phyloP scores from a whole-genome alignment of 2,797 vertebrate species.

The Enteromius viviparus region DNA sequence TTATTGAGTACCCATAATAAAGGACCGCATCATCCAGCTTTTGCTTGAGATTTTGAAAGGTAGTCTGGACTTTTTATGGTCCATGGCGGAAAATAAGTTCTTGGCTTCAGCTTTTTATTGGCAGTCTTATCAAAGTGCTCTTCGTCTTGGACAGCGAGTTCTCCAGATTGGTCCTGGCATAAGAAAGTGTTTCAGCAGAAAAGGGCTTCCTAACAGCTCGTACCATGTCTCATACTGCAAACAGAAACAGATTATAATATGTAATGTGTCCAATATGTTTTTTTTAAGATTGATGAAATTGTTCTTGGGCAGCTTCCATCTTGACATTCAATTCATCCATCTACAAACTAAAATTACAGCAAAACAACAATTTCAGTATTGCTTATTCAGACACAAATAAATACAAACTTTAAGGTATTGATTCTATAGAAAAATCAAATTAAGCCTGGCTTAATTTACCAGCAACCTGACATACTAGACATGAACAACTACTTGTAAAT shows the following conservation, averaged over 20 bases:
- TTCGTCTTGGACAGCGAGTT: background rate
- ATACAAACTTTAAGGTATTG: background rate
- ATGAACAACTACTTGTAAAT: background rate
- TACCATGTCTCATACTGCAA: background rate
- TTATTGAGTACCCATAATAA: background rate
- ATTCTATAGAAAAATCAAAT: background rate
- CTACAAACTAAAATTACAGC: background rate
- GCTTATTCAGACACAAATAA: background rate
- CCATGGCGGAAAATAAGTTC: background rate
- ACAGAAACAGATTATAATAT: background rate
- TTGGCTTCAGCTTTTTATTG: background rate
- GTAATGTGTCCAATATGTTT: background rate
- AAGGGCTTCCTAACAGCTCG: background rate
- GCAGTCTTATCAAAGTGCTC: conserved; percentile 9
- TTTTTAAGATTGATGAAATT: background rate
- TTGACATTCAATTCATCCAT: background rate
- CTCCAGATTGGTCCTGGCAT: background rate
- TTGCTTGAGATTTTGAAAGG: background rate
- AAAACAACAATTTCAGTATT: background rate
- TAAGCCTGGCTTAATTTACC: background rate
- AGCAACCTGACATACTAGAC: background rate
- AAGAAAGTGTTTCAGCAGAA: conserved; percentile 1
- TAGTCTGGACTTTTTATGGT: background rate
- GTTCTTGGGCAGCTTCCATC: background rate
- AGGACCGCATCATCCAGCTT: background rate